Conservation (phyloP, 2,797 vertebrate species). For the Paedocypris micromegethes region DNA sequence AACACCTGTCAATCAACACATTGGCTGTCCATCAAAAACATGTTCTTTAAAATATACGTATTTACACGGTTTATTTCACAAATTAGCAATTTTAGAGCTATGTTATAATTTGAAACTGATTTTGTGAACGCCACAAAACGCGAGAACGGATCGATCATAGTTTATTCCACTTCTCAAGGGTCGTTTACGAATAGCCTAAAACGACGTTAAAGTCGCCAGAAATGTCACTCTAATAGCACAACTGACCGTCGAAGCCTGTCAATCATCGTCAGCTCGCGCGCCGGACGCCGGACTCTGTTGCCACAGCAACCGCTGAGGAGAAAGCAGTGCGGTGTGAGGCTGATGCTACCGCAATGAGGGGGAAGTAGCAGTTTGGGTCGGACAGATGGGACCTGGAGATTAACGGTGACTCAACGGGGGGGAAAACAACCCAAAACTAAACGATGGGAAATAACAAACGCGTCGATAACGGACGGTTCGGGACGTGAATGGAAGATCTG, state of each 20-base stretch:
- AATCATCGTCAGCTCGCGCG: slow-evolving; percentile 25
- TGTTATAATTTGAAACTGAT: too few relatives aligned
- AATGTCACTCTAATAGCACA: neutral
- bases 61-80: too few relatives aligned
- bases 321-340: slow-evolving; percentile 50
- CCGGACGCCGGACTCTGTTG: slow-evolving; percentile 47
- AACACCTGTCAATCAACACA: neutral
- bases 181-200: too few relatives aligned
- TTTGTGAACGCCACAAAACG: too few relatives aligned
- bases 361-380: slow-evolving; percentile 48
- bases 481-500: slow-evolving; percentile 16
- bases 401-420: slow-evolving; percentile 53
- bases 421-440: slow-evolving; percentile 21
- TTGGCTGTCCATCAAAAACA: neutral
- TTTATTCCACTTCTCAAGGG: too few relatives aligned
- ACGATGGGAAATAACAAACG: slow-evolving; percentile 29
- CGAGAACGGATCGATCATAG: too few relatives aligned
- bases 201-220: neutral
- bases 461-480: slow-evolving; percentile 20
- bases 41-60: too few relatives aligned
- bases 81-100: too few relatives aligned
- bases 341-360: slow-evolving; percentile 55
- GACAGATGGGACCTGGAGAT: slow-evolving; percentile 51
- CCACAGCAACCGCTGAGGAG: slow-evolving; percentile 56
- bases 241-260: neutral